Evolutionary conservation across 2,797 vertebrate genomes (phyloP).

Genomic region (Ispidina picta): DNA sequence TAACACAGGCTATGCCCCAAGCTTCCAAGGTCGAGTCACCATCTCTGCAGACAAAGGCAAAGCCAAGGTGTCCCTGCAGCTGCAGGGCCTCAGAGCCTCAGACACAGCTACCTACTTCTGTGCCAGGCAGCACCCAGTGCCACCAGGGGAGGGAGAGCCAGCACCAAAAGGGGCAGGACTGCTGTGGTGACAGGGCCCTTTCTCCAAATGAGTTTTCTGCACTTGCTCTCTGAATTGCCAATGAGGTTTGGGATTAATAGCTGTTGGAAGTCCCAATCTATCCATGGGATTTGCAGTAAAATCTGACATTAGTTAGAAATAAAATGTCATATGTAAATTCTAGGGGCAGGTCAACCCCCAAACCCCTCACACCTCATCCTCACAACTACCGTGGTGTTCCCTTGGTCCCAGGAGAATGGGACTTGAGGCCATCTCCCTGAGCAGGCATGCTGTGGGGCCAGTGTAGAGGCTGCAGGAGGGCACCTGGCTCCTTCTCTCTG

Average conservation of each 20-base stretch:
- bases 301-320: background rate
- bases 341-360: background rate
- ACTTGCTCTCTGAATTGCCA: background rate
- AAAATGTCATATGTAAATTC: background rate
- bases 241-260: background rate
- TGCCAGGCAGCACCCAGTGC: conserved; percentile 10
- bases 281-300: background rate
- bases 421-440: background rate
- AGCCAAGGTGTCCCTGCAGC: background rate
- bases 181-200: background rate
- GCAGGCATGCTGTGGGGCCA: background rate
- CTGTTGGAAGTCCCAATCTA: background rate
- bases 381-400: background rate
- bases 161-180: background rate
- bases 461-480: background rate
- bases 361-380: background rate
- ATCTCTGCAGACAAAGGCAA: background rate
- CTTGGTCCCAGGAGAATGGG: background rate
- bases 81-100: background rate
- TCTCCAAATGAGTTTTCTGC: background rate
- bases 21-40: background rate
- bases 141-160: background rate
- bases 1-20: background rate
- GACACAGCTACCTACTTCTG: conserved; percentile 24
- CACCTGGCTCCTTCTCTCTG: background rate